Evolutionary conservation across 2,797 vertebrate genomes (phyloP).

Genomic region (Graptemys geographica): DNA sequence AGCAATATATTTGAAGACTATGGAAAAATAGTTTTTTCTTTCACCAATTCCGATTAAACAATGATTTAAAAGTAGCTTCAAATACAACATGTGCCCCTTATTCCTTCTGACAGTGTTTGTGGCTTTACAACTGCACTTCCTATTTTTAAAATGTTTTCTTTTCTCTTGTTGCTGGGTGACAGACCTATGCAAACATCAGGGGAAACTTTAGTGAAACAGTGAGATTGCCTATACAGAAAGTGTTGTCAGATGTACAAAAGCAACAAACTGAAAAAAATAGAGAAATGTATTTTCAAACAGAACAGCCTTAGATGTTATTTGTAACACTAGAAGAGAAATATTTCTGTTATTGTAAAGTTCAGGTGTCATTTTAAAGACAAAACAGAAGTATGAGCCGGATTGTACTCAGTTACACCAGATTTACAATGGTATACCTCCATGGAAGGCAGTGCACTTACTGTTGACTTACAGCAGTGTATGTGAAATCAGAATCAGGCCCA

Average conservation of each 20-base stretch:
- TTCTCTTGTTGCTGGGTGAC: not conserved
- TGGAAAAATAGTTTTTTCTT: constrained; percentile 25
- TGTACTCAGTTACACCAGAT: not conserved
- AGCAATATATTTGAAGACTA: not conserved
- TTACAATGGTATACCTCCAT: not conserved
- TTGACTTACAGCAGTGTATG: not conserved
- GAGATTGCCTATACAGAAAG: not conserved
- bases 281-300: not conserved
- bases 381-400: not conserved
- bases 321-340: not conserved
- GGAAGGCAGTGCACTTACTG: not conserved
- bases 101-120: not conserved
- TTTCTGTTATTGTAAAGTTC: not conserved
- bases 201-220: not conserved
- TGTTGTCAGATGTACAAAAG: not conserved
- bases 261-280: not conserved
- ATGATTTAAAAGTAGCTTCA: constrained; percentile 5
- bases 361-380: not conserved
- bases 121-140: not conserved
- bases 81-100: not conserved
- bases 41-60: not conserved
- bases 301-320: not conserved
- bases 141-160: not conserved
- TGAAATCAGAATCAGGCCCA: not conserved
- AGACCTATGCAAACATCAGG: not conserved